Base-by-base conservation (phyloP, 2,797 vertebrate genomes). In the Oreochromis grahami region DNA sequence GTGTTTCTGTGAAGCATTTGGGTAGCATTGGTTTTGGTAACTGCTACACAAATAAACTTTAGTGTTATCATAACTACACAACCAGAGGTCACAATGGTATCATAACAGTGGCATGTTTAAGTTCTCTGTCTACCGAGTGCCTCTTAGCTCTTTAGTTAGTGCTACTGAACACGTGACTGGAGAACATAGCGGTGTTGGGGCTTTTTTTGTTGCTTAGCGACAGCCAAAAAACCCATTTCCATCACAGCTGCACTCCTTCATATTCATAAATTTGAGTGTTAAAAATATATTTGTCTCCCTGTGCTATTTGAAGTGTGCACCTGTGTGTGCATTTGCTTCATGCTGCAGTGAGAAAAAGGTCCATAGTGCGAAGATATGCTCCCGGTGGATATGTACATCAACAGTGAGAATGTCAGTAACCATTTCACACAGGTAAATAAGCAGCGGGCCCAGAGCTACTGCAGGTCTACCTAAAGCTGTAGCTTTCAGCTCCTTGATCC, bases 131-230 rank as follows among this genome's bases (percentile, higher is more conserved):
- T 77, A 77, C 50, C 2, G 36, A 86, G 74, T 77, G 72, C 77
- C 84, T 82, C 80, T 83, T 77, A 78, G 88, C 86, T 83, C 43
- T 89, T 82, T 48, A 81, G 87, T 81, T 83, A 45, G 52, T 36
- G 17, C 60, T 65, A 72, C 80, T 76, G 78, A 83, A 87, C 78
- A 90, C 82, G 86, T 83, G 80, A 88, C 60, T 80, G 56, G 21
- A 63, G 48, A 41, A 68, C 85, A 77, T 24, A 45, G 41, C 55
- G 53, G 80, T 79, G 78, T 77, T 82, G 70, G 83, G 78, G 78
- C 68, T 41, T 80, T 55, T 86, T 89, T 91, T 89, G n/a, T 95
- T 94, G 94, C 94, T 91, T 92, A 88, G 93, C 89, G 77, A 95
- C 91, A 85, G 84, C 70, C 36, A 55, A 89, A 91, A 88, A 90